Conservation (phyloP, 2,113 vertebrate genomes). For the Ceyx melanurus region DNA sequence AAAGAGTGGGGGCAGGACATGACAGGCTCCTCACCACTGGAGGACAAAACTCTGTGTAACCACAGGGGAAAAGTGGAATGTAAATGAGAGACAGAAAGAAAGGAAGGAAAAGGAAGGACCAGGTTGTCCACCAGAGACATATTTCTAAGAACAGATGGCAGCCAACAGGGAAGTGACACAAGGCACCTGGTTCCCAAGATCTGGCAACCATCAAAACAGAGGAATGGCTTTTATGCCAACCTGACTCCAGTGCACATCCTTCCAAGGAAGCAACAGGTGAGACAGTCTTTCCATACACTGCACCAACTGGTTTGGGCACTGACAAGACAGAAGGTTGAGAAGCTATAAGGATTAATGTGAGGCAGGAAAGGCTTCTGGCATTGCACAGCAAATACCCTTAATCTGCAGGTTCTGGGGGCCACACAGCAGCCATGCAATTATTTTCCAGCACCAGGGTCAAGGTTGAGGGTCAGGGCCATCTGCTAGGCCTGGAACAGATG, state of each 20-base stretch:
- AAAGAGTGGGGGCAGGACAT: neutral
- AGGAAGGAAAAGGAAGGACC: neutral
- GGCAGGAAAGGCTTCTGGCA: neutral
- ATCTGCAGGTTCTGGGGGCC: neutral
- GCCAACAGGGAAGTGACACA: neutral
- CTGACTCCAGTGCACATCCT: neutral
- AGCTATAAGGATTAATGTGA: neutral
- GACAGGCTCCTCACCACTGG: neutral
- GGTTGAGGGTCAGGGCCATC: too few relatives aligned
- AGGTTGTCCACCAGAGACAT: neutral
- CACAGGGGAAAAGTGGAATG: neutral
- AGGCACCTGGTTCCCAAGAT: neutral
- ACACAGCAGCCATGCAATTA: neutral
- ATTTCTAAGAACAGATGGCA: neutral
- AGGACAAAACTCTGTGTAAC: neutral
- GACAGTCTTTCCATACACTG: neutral
- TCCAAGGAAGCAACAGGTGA: neutral
- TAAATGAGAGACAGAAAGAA: neutral
- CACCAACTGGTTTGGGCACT: neutral
- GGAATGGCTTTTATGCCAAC: neutral
- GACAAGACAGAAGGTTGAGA: neutral
- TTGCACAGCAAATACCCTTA: neutral
- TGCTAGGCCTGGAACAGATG: too few relatives aligned
- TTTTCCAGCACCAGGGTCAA: neutral
- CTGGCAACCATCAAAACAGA: neutral